These are phyloP conservation scores for Stigmatopora nigra DNA, from an alignment of 2,113 vertebrate species.

Conservation along the genomic window DNA sequence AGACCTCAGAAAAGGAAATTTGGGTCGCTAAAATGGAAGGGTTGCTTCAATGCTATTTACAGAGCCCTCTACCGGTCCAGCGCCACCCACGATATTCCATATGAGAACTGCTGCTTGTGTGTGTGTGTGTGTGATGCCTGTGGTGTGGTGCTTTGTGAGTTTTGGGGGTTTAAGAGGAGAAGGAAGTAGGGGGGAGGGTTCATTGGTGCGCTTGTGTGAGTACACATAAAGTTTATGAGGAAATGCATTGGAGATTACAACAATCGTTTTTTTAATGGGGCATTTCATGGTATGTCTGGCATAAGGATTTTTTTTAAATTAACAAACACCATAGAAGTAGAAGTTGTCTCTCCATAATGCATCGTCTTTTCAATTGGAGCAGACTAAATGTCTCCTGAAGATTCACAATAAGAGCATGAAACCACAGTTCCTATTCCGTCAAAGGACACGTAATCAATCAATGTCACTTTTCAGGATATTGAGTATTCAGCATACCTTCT, in stretches of 20 bases:
- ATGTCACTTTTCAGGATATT: slow-evolving; percentile 34
- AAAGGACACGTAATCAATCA: slow-evolving; percentile 47
- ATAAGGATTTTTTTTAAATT: slow-evolving; percentile 16
- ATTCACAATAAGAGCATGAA: slow-evolving; percentile 20
- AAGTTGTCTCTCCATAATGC: slow-evolving; percentile 2
- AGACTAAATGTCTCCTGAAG: slow-evolving; percentile 3
- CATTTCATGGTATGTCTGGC: slow-evolving; percentile 16
- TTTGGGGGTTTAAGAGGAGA: slow-evolving; percentile 10
- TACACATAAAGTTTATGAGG: slow-evolving; percentile 35
- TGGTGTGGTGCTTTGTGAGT: slow-evolving; percentile 31
- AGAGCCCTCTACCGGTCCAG: slow-evolving; percentile 65
- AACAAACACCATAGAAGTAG: not conserved
- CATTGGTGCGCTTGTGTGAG: slow-evolving; percentile 27
- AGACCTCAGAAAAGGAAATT: slow-evolving; percentile 79
- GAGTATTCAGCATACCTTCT: slow-evolving; percentile 26
- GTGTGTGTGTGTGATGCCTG: slow-evolving; percentile 48
- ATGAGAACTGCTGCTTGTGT: slow-evolving; percentile 60
- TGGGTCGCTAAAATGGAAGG: slow-evolving; percentile 73
- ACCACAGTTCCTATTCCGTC: slow-evolving; percentile 21
- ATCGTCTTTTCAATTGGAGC: not conserved
- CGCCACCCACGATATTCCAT: slow-evolving; percentile 75
- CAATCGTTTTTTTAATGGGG: slow-evolving; percentile 15
- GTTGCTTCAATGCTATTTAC: slow-evolving; percentile 75
- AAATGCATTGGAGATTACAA: slow-evolving; percentile 23
- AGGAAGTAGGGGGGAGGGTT: slow-evolving; percentile 2